Evolutionary conservation across 2,113 vertebrate genomes (phyloP).

Genomic region (Falcunculus frontatus): DNA sequence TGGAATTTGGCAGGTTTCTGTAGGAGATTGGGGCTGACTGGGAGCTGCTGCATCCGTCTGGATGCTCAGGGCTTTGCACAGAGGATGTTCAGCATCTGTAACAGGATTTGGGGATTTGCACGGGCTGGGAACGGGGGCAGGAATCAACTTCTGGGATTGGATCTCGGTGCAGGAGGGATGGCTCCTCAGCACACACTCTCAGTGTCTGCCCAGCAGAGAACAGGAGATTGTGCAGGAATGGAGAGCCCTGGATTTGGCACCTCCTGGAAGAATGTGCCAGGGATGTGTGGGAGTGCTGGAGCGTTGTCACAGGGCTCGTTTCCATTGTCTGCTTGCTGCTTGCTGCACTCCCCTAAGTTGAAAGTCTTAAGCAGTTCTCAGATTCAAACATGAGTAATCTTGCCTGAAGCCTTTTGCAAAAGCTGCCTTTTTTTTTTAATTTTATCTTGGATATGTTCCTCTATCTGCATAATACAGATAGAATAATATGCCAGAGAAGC

Average conservation of each 20-base stretch:
- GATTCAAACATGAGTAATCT: slow-evolving; percentile 49
- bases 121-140: background rate
- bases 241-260: slow-evolving; percentile 71
- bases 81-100: background rate
- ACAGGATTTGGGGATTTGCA: slow-evolving; percentile 26
- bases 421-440: background rate
- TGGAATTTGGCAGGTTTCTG: slow-evolving; percentile 6
- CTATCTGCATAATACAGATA: slow-evolving; percentile 46
- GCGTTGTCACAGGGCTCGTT: slow-evolving; percentile 65
- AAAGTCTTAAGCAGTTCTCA: slow-evolving; percentile 40
- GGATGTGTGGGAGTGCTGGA: slow-evolving; percentile 72
- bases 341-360: slow-evolving; percentile 73
- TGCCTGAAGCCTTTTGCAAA: slow-evolving; percentile 41
- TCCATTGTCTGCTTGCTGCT: slow-evolving; percentile 77
- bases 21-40: background rate
- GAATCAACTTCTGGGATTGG: background rate
- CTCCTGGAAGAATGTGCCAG: slow-evolving; percentile 71
- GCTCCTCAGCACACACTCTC: slow-evolving; percentile 6
- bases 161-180: background rate
- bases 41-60: background rate
- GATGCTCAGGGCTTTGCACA: background rate
- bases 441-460: slow-evolving; percentile 49
- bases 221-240: slow-evolving; percentile 61
- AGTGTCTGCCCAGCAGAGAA: slow-evolving; percentile 32
- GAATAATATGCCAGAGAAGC: slow-evolving; percentile 52